phyloP scores from a whole-genome alignment of 2,113 vertebrate species.

The Gadus macrocephalus region DNA sequence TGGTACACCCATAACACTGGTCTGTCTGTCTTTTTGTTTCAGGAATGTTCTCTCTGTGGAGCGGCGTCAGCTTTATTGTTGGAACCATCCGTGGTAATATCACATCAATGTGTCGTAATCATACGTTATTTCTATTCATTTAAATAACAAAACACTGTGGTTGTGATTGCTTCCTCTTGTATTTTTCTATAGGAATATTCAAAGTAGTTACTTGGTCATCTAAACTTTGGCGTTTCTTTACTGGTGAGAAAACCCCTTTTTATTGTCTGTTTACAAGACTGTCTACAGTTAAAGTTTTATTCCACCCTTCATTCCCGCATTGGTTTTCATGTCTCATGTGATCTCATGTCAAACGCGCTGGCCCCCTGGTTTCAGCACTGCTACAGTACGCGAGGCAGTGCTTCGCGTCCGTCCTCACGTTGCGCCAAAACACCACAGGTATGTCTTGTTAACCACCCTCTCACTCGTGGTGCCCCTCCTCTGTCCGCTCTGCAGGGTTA shows the following conservation, averaged over 20 bases:
- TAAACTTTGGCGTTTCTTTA: slow-evolving; percentile 43
- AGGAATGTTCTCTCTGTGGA: slow-evolving; percentile 63
- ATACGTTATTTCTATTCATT: not conserved
- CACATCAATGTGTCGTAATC: not conserved
- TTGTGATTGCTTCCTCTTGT: not conserved
- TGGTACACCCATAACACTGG: too few species aligned
- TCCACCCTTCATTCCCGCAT: not conserved
- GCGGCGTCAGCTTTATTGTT: slow-evolving; percentile 59
- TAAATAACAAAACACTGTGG: not conserved
- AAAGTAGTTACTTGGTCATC: slow-evolving; percentile 50
- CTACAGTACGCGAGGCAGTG: slow-evolving; percentile 1
- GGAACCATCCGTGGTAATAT: slow-evolving; percentile 56
- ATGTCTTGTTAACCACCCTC: not conserved
- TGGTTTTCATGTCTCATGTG: too few species aligned
- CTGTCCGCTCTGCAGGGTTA: too few species aligned
- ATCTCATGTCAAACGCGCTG: not conserved
- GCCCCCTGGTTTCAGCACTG: not conserved
- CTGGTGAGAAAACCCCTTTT: slow-evolving; percentile 41
- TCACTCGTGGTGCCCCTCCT: too few species aligned
- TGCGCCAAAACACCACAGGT: slow-evolving; percentile 12
- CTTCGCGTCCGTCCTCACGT: slow-evolving; percentile 7
- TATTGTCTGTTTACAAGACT: not conserved
- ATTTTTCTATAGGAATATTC: slow-evolving; percentile 50
- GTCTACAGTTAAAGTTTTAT: not conserved
- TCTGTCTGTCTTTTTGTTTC: not conserved